Conservation (phyloP, 2,888 invertebrate species). For the Drosophila meridiana region DNA sequence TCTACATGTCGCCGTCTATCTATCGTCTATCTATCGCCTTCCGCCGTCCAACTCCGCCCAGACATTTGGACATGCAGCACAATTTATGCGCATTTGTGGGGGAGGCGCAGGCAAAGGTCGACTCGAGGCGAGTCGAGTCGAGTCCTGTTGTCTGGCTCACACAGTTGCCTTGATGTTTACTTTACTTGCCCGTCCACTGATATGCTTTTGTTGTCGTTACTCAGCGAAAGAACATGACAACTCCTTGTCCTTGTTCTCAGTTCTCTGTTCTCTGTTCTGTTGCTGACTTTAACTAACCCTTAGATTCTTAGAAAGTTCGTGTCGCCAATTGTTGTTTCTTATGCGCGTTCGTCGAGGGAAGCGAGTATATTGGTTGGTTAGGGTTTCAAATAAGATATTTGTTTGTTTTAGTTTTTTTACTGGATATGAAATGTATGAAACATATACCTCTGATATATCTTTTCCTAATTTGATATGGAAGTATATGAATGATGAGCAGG, state of each 20-base stretch:
- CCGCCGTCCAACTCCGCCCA: not conserved
- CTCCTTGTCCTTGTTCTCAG: constrained; percentile 33
- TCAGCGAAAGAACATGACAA: constrained; percentile 47
- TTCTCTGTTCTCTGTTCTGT: constrained; percentile 15
- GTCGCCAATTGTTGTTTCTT: constrained; percentile 31
- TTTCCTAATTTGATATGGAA: no score
- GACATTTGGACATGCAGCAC: constrained; percentile 57
- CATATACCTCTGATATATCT: no score
- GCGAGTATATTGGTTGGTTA: not conserved
- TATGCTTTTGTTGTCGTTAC: constrained; percentile 64
- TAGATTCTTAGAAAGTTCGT: constrained; percentile 23
- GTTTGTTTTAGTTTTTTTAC: no score
- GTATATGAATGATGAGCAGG: no score
- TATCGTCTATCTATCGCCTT: constrained; percentile 41
- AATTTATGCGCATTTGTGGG: constrained; percentile 55
- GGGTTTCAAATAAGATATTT: not conserved
- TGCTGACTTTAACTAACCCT: constrained; percentile 32
- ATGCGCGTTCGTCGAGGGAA: not conserved
- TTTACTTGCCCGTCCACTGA: constrained; percentile 59
- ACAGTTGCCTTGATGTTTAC: constrained; percentile 42
- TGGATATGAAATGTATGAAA: no score
- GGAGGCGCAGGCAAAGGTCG: constrained; percentile 7
- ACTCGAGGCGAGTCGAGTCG: constrained; percentile 9
- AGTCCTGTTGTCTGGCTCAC: constrained; percentile 12
- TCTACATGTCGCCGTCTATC: constrained; percentile 52